Evolutionary conservation across 2,113 vertebrate genomes (phyloP).

Genomic region (Mesoclemmys tuberculata): DNA sequence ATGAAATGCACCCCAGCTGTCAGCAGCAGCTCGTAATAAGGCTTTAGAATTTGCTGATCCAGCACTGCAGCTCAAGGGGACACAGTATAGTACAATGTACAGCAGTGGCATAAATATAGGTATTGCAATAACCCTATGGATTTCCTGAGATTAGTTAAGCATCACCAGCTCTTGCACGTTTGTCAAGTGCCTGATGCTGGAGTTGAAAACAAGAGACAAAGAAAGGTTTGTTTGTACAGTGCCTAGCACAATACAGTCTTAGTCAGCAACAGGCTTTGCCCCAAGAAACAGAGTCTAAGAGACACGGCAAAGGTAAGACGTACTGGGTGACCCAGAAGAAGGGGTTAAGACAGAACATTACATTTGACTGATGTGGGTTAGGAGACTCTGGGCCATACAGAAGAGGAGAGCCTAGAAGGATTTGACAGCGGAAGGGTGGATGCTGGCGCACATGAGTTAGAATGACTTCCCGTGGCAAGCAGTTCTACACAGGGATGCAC

Average conservation of each 20-base stretch:
- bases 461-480: background rate
- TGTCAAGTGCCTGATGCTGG: background rate
- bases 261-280: background rate
- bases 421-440: background rate
- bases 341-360: background rate
- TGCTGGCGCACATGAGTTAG: background rate
- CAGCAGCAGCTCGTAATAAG: background rate
- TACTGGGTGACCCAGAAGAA: background rate
- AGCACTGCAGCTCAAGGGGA: accelerated
- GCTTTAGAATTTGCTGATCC: background rate
- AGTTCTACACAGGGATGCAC: background rate
- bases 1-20: background rate
- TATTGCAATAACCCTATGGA: too few species aligned
- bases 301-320: background rate
- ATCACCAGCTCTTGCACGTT: background rate
- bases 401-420: background rate
- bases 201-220: background rate
- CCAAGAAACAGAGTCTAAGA: background rate
- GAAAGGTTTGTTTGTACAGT: background rate
- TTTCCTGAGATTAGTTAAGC: background rate
- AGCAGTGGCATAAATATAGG: background rate
- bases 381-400: background rate
- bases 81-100: background rate
- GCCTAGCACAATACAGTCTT: background rate
- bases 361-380: background rate